Evolutionary conservation across 2,113 vertebrate species (phyloP).

Genomic region (Anarrhichthys ocellatus): DNA sequence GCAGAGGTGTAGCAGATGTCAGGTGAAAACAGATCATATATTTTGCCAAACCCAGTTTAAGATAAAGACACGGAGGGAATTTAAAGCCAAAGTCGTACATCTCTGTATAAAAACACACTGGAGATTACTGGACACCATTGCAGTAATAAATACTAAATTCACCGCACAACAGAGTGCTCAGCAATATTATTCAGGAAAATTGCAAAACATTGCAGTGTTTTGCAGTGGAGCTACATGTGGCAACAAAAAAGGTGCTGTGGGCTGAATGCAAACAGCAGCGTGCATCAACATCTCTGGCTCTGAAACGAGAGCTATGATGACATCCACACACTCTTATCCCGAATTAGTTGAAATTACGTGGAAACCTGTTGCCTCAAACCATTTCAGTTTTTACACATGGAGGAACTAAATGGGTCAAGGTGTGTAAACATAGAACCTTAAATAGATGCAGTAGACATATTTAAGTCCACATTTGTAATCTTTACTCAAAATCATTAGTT

Average conservation of each 20-base stretch:
- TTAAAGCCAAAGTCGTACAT: background rate
- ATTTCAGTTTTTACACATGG: too few relatives aligned
- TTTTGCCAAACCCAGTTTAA: background rate
- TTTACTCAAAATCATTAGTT: too few relatives aligned
- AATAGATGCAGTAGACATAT: too few relatives aligned
- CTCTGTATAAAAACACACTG: background rate
- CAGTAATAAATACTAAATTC: background rate
- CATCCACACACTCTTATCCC: too few relatives aligned
- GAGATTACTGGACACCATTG: background rate
- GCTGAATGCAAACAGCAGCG: background rate
- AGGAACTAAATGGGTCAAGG: too few relatives aligned
- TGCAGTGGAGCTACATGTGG: background rate
- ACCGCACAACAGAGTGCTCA: background rate
- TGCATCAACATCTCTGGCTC: background rate
- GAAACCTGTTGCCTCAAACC: too few relatives aligned
- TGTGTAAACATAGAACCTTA: too few relatives aligned
- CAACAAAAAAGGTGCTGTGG: background rate
- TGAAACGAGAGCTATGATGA: background rate
- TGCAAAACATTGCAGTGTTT: background rate
- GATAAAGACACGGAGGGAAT: conserved; percentile 9
- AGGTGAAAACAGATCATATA: background rate
- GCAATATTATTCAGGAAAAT: background rate
- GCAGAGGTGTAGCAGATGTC: too few relatives aligned
- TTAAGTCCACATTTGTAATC: too few relatives aligned
- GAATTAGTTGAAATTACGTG: too few relatives aligned